Evolutionary conservation across 2,113 vertebrate genomes (phyloP).

Genomic region (Anseranas semipalmata): DNA sequence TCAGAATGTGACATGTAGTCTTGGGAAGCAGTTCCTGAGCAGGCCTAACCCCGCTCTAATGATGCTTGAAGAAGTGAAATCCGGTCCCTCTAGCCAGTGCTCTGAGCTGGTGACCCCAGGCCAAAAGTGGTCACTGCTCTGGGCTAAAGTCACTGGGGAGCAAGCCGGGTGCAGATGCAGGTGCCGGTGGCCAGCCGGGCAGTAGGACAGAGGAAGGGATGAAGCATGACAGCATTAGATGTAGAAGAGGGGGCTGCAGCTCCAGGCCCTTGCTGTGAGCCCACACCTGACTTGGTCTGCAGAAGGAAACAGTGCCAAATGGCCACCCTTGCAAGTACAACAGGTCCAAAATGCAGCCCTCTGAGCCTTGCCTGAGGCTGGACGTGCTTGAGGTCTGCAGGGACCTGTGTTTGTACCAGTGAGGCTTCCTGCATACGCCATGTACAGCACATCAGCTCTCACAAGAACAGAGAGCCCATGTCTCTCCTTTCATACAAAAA

Average conservation of each 20-base stretch:
- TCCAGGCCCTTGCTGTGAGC: not conserved
- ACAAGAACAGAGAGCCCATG: not conserved
- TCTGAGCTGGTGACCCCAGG: not conserved
- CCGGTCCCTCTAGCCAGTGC: not conserved
- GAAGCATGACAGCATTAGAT: not conserved
- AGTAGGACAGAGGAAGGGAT: not conserved
- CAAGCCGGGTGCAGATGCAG: not conserved
- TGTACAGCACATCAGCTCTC: not conserved
- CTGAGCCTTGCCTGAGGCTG: not conserved
- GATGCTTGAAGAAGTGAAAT: not conserved
- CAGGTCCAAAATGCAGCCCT: not conserved
- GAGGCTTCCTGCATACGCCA: not conserved
- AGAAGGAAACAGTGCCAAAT: not conserved
- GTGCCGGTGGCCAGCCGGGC: too few species aligned
- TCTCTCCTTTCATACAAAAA: not conserved
- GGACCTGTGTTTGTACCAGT: not conserved
- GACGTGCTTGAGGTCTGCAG: not conserved
- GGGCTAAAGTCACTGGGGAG: not conserved
- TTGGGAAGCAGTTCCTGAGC: not conserved
- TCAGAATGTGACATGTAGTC: not conserved
- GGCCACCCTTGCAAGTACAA: accelerated
- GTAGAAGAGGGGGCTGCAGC: not conserved
- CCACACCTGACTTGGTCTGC: not conserved
- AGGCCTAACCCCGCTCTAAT: accelerated
- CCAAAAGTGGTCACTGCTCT: not conserved